phyloP scores from a whole-genome alignment of 1,140 invertebrate genomes.

The Drosophila kurseongensis region DNA sequence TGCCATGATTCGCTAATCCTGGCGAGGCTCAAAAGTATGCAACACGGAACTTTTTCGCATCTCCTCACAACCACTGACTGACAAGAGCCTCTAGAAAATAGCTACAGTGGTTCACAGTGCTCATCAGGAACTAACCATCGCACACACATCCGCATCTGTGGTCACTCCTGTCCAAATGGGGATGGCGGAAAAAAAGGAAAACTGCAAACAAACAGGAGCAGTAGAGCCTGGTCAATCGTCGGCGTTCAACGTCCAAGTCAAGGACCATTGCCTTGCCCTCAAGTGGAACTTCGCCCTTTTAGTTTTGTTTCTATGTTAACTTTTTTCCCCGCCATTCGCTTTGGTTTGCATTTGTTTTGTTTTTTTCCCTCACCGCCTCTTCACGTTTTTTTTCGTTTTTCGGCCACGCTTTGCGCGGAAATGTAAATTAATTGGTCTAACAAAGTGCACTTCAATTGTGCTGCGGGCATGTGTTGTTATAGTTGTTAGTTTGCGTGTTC shows the following conservation, averaged over 20 bases:
- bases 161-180: conserved; percentile 16
- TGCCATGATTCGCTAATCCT: conserved; percentile 6
- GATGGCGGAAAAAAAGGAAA: conserved; percentile 10
- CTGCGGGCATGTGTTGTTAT: conserved; percentile 55
- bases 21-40: conserved; percentile 33
- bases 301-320: conserved; percentile 64
- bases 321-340: conserved; percentile 41
- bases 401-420: conserved; percentile 70
- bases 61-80: conserved; percentile 34
- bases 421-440: conserved; percentile 83
- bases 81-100: conserved; percentile 63
- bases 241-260: conserved; percentile 57
- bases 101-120: conserved; percentile 53
- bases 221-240: conserved; percentile 46
- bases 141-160: conserved; percentile 21
- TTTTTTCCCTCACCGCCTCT: conserved; percentile 13
- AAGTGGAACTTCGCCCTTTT: conserved; percentile 46
- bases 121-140: conserved; percentile 55
- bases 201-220: conserved; percentile 9
- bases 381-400: conserved; percentile 34
- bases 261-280: conserved; percentile 65
- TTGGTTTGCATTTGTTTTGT: conserved; percentile 33
- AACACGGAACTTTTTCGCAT: conserved; percentile 16
- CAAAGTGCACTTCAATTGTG: conserved; percentile 77
- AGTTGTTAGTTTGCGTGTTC: conserved; percentile 47